A percentile compares a stretch with the other conserved stretches of the same genome.
Conservation (phyloP, 2,888 invertebrate species). For the Drosophila antonietae region DNA sequence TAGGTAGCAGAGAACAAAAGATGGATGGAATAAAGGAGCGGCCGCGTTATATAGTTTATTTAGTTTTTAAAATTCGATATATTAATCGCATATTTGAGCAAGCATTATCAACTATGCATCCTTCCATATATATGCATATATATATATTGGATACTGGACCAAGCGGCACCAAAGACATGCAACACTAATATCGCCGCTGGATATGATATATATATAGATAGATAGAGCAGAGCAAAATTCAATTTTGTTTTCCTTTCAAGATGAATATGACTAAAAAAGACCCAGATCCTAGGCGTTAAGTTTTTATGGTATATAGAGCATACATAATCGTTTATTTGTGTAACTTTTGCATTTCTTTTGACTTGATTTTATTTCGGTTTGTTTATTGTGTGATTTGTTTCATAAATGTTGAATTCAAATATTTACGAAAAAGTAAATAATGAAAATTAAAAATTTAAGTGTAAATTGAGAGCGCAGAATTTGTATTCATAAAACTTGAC, state of each 20-base stretch:
- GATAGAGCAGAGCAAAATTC: conserved; percentile 60
- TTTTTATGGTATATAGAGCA: conserved; percentile 39
- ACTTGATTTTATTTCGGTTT: conserved; percentile 30
- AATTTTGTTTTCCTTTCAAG: conserved; percentile 62
- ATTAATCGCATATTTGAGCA: conserved; percentile 26
- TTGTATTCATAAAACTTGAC: conserved; percentile 20
- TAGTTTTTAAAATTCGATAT: conserved; percentile 61
- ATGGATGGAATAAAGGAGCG: conserved; percentile 23
- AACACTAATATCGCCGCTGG: conserved; percentile 39
- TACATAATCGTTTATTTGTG: conserved; percentile 45
- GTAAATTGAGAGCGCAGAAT: conserved; percentile 26
- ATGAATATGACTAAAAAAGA: conserved; percentile 61
- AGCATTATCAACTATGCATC: conserved; percentile 11
- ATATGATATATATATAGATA: conserved; percentile 14
- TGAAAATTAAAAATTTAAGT: conserved; percentile 35
- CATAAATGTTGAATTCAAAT: conserved; percentile 22
- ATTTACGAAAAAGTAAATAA: conserved; percentile 8
- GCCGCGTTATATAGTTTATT: conserved; percentile 69
- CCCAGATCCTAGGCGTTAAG: conserved; percentile 64
- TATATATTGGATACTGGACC: conserved; percentile 40
- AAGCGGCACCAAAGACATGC: conserved; percentile 72
- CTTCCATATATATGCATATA: conserved; percentile 18
- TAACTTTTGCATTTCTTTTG: conserved; percentile 49
- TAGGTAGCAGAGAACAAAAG: conserved; percentile 11
- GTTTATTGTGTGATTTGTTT: conserved; percentile 51